These are phyloP conservation scores for Lithobates sylvaticus DNA, from an alignment of 2,797 vertebrate genomes.

Conservation along the genomic window DNA sequence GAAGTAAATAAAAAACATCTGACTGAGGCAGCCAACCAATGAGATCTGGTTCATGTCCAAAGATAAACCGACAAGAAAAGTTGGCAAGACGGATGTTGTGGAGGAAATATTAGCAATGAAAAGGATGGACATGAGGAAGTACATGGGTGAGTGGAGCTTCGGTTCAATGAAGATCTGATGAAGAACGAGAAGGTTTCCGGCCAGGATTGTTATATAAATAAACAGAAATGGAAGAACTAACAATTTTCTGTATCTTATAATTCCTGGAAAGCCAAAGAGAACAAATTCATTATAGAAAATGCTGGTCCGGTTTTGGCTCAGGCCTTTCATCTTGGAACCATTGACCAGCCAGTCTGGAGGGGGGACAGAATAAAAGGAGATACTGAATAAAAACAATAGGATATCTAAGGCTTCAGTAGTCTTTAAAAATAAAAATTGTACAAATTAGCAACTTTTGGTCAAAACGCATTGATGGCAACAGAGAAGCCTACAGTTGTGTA, in stretches of 20 bases:
- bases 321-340: background rate
- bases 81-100: slow-evolving; percentile 22
- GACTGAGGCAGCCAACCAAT: slow-evolving; percentile 57
- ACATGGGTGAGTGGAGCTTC: slow-evolving; percentile 62
- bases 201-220: slow-evolving; percentile 63
- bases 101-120: slow-evolving; percentile 56
- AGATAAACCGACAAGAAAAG: slow-evolving; percentile 62
- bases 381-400: too few species aligned
- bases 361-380: too few species aligned
- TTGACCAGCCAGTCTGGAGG: too few species aligned
- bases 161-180: slow-evolving; percentile 8
- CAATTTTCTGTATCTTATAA: slow-evolving; percentile 33
- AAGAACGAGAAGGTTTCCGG: slow-evolving; percentile 56
- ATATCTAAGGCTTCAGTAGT: too few species aligned
- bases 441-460: too few species aligned
- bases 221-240: slow-evolving; percentile 65
- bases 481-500: too few species aligned
- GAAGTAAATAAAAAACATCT: slow-evolving; percentile 67
- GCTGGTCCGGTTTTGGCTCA: background rate
- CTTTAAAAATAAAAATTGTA: too few species aligned
- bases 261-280: background rate
- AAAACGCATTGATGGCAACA: too few species aligned
- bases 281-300: background rate
- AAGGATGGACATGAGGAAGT: slow-evolving; percentile 62
- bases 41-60: slow-evolving; percentile 49